Percentiles rank a stretch among this genome's conserved stretches.
phyloP scores from a whole-genome alignment of 2,113 vertebrate species.

The Heterotilapia buettikoferi region DNA sequence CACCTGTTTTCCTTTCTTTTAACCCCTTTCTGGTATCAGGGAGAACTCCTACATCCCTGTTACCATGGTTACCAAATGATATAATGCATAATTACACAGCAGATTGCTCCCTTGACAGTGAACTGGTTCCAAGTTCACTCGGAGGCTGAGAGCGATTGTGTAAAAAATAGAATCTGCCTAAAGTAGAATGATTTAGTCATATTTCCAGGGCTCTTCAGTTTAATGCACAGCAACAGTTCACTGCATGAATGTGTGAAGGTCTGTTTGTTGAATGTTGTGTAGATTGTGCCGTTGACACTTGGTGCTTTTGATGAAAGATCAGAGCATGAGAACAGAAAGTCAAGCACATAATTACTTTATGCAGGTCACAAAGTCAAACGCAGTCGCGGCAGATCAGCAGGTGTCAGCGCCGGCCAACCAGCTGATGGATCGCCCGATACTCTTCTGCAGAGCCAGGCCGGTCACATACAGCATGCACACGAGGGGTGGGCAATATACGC shows the following conservation, averaged over 20 bases:
- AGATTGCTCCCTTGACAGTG: background rate
- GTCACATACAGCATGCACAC: background rate
- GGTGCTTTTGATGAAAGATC: background rate
- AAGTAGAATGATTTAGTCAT: background rate
- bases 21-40: background rate
- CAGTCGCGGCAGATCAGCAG: background rate
- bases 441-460: fast-evolving
- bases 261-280: background rate
- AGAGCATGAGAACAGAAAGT: background rate
- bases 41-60: background rate
- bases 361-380: background rate
- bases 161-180: background rate
- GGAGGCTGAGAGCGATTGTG: background rate
- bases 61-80: background rate
- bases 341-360: background rate
- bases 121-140: background rate
- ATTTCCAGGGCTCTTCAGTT: background rate
- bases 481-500: background rate
- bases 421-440: background rate
- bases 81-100: background rate
- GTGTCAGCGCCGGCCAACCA: fast-evolving
- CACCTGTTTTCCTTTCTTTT: background rate
- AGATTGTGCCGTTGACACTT: background rate
- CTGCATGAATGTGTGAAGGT: background rate
- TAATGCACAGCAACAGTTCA: background rate